Base-by-base conservation (phyloP, 1,140 invertebrate species). In the Drosophila santomea region DNA sequence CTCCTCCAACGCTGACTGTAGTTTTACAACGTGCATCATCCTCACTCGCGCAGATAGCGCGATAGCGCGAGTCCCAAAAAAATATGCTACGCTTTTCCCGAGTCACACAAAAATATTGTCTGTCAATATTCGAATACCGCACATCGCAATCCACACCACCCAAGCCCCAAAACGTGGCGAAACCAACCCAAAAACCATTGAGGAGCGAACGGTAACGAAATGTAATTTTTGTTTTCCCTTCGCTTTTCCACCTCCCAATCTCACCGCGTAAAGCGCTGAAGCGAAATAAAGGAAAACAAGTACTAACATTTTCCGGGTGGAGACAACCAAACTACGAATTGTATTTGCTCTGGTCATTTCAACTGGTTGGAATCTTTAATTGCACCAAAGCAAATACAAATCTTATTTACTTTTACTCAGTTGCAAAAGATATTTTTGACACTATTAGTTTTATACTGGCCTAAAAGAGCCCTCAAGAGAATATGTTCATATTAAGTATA, bases 101-200 rank as follows among this genome's bases (percentile, higher is more conserved):
- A 83, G 75, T 83, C 50, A 59, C 79, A 77, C 62, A 80, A 89
- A 88, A 88, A 88, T 88, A 88, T 88, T 88, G 84, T 88, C 84
- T 88, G 78, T 74, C 82, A 56, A 85, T 71, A 71, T 77, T 58
- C 62, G 41, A 61, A 48, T 71, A 61, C 48, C 57, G 51, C 54
- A 67, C 52, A 44, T 47, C 51, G 55, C 63, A 74, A 74, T 74
- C 44, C 60, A 43, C 54, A 67, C 61, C 44, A 43, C 39, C 41
- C 55, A 28, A 47, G 47, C 55, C 41, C 35, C 44, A 54, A 61
- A 78, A 20, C 44, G 39, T 20, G 11, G 51, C 32, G 41, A 38
- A 38, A 48, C 12, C 45, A 44, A 36, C 43, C 38, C 71, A 43
- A 50, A 71, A 71, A 25, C 66, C 72, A 76, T 58, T 54, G 61